Percentiles rank a stretch among this genome's conserved stretches.
Evolutionary conservation across 2,113 vertebrate genomes (phyloP).

Genomic region (Dicentrarchus labrax): DNA sequence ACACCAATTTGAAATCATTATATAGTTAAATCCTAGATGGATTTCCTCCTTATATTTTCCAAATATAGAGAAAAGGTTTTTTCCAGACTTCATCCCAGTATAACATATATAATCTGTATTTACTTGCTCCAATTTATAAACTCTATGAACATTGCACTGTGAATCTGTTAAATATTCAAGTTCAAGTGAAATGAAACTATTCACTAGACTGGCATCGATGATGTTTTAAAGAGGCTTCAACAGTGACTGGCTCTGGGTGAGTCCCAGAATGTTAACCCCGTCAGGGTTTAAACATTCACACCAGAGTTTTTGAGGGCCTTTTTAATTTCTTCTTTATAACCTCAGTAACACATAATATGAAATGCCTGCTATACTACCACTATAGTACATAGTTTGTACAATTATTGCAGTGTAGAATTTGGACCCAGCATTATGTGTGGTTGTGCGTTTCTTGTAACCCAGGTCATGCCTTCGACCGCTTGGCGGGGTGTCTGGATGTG

Average conservation of each 20-base stretch:
- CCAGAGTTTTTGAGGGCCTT: background rate
- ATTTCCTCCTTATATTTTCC: background rate
- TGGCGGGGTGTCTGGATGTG: background rate
- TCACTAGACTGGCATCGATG: background rate
- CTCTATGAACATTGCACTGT: background rate
- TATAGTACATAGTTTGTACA: too few relatives aligned
- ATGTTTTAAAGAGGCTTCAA: background rate
- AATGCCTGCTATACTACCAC: too few relatives aligned
- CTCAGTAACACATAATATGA: too few relatives aligned
- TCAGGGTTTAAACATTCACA: background rate
- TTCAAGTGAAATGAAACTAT: background rate
- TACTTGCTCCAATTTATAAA: background rate
- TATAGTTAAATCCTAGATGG: background rate
- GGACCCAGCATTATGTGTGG: background rate
- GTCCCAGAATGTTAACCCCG: background rate
- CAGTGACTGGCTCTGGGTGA: background rate
- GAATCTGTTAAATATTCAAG: too few relatives aligned
- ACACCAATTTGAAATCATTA: background rate
- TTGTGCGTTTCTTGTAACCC: too few relatives aligned
- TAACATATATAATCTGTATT: too few relatives aligned
- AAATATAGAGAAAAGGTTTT: too few relatives aligned
- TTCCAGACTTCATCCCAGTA: background rate
- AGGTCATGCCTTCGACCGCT: background rate
- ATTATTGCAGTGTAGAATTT: background rate
- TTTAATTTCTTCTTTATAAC: background rate